These are phyloP conservation scores for Zaprionus ornatus DNA, from an alignment of 1,140 invertebrate genomes.

Conservation along the genomic window DNA sequence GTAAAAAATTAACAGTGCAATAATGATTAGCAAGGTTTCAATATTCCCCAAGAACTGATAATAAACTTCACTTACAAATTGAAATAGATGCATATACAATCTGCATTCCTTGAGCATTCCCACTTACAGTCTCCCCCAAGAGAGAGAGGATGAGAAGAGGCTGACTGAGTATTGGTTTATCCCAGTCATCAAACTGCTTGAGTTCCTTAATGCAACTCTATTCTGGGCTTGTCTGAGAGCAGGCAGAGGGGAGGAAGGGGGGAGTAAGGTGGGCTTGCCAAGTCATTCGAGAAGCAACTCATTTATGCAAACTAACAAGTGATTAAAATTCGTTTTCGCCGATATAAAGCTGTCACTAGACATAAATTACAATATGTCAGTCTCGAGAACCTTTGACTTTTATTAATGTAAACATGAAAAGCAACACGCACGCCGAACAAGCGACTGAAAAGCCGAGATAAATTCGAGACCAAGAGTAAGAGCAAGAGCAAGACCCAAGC, in stretches of 20 bases:
- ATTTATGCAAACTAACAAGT: slow-evolving; percentile 83
- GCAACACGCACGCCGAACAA: slow-evolving; percentile 77
- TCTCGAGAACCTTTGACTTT: slow-evolving; percentile 81
- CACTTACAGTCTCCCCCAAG: neutral
- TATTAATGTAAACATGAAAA: slow-evolving; percentile 83
- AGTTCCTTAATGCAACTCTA: neutral
- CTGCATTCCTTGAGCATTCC: neutral
- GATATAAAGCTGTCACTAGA: slow-evolving; percentile 82
- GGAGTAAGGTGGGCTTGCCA: slow-evolving; percentile 3
- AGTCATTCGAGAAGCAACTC: slow-evolving; percentile 66
- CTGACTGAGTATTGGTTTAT: neutral
- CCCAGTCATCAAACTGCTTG: neutral
- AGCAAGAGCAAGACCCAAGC: slow-evolving; percentile 22
- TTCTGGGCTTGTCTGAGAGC: neutral
- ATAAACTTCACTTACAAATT: too few species aligned
- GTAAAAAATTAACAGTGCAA: neutral
- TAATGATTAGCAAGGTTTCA: neutral
- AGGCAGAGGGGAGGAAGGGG: neutral
- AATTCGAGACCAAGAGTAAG: slow-evolving; percentile 40
- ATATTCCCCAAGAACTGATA: neutral
- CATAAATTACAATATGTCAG: slow-evolving; percentile 83
- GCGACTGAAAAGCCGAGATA: slow-evolving; percentile 70
- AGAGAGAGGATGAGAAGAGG: neutral
- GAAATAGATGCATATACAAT: neutral
- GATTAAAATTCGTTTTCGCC: slow-evolving; percentile 78